Base-by-base conservation (phyloP, 1,140 invertebrate genomes). In the Nephotettix cincticeps region DNA sequence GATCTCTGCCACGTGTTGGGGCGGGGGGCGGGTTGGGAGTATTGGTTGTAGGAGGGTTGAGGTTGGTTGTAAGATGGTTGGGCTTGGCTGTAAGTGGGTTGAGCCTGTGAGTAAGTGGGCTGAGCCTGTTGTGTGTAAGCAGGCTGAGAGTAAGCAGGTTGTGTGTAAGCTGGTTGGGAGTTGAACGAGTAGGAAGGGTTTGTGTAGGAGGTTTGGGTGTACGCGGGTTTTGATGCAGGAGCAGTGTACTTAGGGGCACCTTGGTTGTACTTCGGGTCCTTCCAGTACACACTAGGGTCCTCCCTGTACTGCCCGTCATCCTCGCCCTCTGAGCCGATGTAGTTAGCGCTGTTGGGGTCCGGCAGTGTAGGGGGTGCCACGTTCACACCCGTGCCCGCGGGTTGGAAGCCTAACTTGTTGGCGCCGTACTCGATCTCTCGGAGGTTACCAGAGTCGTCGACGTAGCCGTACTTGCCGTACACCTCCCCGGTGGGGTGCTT, bases 241-340 rank as follows among this genome's bases (percentile, higher is more conserved):
- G 58, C 30, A 68, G 72, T 75, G 63, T 58, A 69, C 66, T 69
- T 70, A 29, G 56, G 63, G 64, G 54, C 45, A 67, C 83, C 82
- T 56, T 84, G 84, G 73, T 89, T 90, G 79, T 85, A 91, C 71
- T 87, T 86, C 6, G 89, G 87, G 76, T 91, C 87, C 72, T 90
- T 90, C 79, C 91, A 89, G 77, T 91, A 91, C 43, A 92, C 84
- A n/a, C 85, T 86, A 0, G 91, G 92, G 78, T 93, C 91, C 77
- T 93, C 92, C 30, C 90, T 84, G 78, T 93, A 93, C 74, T 93
- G 92, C 0, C 92, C 92, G 75, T 93, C 91, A 76, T 93, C 92
- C 74, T 78, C 75, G 36, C 91, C 84, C 75, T 89, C 86, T 45
- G 64, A n/a, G 14, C 47, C 29, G 32, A 45, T 25, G 69, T 66